Conservation (phyloP, 2,888 invertebrate species). For the Hirtodrosophila trivittata region DNA sequence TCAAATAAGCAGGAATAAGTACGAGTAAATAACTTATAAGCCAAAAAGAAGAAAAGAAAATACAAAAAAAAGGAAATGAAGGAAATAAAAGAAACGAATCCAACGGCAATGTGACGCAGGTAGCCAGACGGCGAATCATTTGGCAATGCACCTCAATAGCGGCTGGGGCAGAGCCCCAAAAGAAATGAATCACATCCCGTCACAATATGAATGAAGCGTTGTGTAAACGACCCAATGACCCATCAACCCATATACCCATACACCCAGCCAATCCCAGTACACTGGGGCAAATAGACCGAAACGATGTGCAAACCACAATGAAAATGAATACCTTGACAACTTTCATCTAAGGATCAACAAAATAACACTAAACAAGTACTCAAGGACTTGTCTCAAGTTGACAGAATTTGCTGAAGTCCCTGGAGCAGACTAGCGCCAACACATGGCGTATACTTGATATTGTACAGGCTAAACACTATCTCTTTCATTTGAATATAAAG, state of each 20-base stretch:
- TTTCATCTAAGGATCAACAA: not conserved
- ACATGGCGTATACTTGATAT: too few species aligned
- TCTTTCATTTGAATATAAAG: too few species aligned
- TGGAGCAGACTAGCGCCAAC: too few species aligned
- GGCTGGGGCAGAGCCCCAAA: constrained; percentile 31
- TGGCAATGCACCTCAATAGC: constrained; percentile 72
- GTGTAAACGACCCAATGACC: constrained; percentile 57
- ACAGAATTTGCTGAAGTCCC: too few species aligned
- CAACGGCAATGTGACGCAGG: constrained; percentile 34
- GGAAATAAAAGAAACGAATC: constrained; percentile 16
- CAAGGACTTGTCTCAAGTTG: not conserved
- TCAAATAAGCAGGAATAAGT: constrained; percentile 80
- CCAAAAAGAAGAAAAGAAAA: constrained; percentile 41
- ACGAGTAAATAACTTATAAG: constrained; percentile 77
- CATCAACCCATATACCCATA: constrained; percentile 28
- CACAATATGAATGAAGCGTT: constrained; percentile 57
- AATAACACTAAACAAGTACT: not conserved
- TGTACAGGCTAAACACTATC: too few species aligned
- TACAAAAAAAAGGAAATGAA: not conserved
- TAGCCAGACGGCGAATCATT: constrained; percentile 31
- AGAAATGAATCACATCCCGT: constrained; percentile 67
- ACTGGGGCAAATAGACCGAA: constrained; percentile 18
- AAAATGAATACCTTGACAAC: too few species aligned
- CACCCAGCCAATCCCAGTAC: constrained; percentile 16
- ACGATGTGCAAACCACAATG: not conserved